A percentile compares a stretch with the other conserved stretches of the same genome.
These are phyloP conservation scores for Connochaetes taurinus DNA, from an alignment of 2,113 vertebrate species.

Conservation along the genomic window DNA sequence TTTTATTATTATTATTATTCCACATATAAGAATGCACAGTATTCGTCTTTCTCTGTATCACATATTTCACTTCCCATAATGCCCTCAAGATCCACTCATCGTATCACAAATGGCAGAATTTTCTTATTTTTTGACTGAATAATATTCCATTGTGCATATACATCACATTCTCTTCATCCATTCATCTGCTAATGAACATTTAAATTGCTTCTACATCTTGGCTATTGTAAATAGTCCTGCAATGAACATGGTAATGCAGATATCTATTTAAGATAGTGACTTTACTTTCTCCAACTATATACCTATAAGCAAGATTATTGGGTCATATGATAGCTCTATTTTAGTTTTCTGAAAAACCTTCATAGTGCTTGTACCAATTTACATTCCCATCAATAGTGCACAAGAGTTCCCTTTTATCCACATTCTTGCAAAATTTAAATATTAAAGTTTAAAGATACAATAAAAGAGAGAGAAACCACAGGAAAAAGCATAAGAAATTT, in stretches of 20 bases:
- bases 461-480: background rate
- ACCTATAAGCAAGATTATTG: background rate
- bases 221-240: background rate
- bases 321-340: background rate
- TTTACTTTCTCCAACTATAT: background rate
- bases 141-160: background rate
- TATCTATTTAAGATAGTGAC: background rate
- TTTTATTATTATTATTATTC: background rate
- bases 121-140: background rate
- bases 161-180: background rate
- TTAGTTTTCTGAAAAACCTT: background rate
- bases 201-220: too few species aligned
- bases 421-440: background rate
- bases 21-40: background rate
- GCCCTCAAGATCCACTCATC: background rate
- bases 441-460: background rate
- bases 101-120: background rate
- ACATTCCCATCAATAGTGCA: background rate
- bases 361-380: background rate
- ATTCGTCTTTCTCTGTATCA: background rate
- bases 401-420: background rate
- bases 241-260: background rate
- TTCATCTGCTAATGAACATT: background rate
- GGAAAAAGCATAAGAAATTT: background rate
- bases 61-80: background rate